A percentile compares a stretch with the other conserved stretches of the same genome.
Conservation (phyloP, 2,113 vertebrate genomes). For the Psammodynastes pulverulentus region DNA sequence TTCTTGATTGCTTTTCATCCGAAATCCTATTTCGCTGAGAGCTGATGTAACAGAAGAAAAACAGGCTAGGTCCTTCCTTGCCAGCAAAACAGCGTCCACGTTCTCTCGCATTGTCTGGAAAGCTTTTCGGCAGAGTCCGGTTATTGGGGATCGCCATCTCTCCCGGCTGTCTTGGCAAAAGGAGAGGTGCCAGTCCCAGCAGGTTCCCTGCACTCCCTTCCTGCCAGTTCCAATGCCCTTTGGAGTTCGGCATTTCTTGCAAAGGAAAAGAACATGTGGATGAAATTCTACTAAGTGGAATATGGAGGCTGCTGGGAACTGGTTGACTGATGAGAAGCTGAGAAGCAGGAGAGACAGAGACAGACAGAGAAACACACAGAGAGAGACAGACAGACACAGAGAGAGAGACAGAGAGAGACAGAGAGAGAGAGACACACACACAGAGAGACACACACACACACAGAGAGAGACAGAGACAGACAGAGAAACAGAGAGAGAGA, state of each 20-base stretch:
- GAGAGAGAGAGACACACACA: background rate
- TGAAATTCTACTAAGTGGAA: background rate
- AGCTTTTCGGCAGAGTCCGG: accelerated
- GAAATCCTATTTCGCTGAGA: constrained; percentile 1
- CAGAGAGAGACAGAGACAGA: background rate
- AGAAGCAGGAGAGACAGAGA: too few species aligned
- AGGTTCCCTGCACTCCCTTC: background rate
- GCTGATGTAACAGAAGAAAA: background rate
- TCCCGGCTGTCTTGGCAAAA: background rate
- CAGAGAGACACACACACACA: too few species aligned
- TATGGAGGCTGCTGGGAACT: background rate
- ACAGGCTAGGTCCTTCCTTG: background rate
- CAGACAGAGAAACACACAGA: too few species aligned
- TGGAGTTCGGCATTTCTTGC: background rate
- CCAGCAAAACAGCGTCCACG: background rate
- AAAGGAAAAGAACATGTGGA: background rate
- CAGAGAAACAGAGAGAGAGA: background rate
- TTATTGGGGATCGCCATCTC: background rate
- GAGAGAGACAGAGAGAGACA: background rate
- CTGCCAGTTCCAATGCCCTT: background rate
- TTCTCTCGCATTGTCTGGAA: background rate
- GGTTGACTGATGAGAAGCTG: background rate
- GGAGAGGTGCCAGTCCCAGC: background rate
- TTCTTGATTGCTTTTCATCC: background rate
- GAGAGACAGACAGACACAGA: too few species aligned